Conservation (phyloP, 1,140 invertebrate genomes). For the Archivesica marissinica region DNA sequence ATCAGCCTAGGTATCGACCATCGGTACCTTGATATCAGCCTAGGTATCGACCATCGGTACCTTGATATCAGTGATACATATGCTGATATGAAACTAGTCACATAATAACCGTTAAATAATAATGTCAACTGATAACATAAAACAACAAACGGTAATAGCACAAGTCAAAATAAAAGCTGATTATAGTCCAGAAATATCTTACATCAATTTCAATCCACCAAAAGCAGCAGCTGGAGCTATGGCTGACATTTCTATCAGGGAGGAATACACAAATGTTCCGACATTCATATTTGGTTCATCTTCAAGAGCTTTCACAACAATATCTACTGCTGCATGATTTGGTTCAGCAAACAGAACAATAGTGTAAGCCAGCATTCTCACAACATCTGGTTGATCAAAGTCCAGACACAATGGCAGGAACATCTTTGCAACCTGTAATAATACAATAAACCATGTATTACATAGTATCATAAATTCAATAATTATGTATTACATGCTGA, state of each 20-base stretch:
- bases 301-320: constrained; percentile 34
- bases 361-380: constrained; percentile 9
- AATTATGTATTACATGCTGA: too few relatives aligned
- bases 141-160: background rate
- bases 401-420: constrained; percentile 24
- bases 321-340: constrained; percentile 2
- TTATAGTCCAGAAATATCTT: background rate
- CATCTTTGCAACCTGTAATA: constrained; percentile 16
- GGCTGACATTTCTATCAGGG: constrained; percentile 31
- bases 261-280: background rate
- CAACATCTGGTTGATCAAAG: background rate
- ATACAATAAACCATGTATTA: too few relatives aligned
- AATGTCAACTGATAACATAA: background rate
- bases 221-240: constrained; percentile 7
- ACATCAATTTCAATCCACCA: constrained; percentile 14
- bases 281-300: constrained; percentile 40
- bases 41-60: too few relatives aligned
- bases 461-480: too few relatives aligned
- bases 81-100: background rate
- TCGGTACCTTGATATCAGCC: too few relatives aligned
- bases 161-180: background rate
- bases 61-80: too few relatives aligned
- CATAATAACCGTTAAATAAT: background rate
- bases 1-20: too few relatives aligned
- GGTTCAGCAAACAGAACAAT: background rate